Evolutionary conservation across 2,888 invertebrate genomes (phyloP), one percentile per base, ranked within the genome.

Genomic region (Periphyllus acericola): DNA sequence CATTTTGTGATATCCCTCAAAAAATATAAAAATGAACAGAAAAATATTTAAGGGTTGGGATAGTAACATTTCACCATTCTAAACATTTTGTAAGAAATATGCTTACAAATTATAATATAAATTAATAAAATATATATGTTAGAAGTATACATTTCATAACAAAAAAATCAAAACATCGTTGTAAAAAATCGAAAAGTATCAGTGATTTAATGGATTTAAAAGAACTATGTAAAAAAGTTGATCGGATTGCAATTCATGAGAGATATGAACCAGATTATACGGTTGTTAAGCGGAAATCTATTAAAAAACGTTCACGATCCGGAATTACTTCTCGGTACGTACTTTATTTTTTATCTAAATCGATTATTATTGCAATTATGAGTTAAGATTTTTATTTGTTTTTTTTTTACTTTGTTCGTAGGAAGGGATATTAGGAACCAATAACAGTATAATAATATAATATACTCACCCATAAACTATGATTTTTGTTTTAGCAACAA

Each of bases 221-320:
- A 81, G 87, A 87, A 40, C 5, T 87, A 29, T 87, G 87, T 66
- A 87, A 87, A 87, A 81, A 87, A 87, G 80, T 87, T 32, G 87
- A 87, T 4, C 72, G 80, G 4, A 87, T 87, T 60, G 87, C 87
- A 34, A 40, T 87, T 4, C 60, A 81, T 17, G 87, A 87, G 74
- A 60, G 74, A 46, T 29, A 21, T 52, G 80, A 81, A 72, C 80
- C 80, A 52, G 40, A 80, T n/a, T 36, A 4, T 5, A 55, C 32
- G 29, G 19, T 6, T 29, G 71, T 55, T 66, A 72, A 74, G 32
- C 66, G n/a, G 9, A 1, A 14, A 60, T 3, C 34, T 32, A 32
- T 72, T 19, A 74, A 80, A 55, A 79, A 72, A 55, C 29, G 72
- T 55, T 32, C 79, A 55, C 34, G 36, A 55, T 55, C 80, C 8